Base-by-base conservation (phyloP, 2,888 invertebrate genomes). In the Pterostichus madidus region DNA sequence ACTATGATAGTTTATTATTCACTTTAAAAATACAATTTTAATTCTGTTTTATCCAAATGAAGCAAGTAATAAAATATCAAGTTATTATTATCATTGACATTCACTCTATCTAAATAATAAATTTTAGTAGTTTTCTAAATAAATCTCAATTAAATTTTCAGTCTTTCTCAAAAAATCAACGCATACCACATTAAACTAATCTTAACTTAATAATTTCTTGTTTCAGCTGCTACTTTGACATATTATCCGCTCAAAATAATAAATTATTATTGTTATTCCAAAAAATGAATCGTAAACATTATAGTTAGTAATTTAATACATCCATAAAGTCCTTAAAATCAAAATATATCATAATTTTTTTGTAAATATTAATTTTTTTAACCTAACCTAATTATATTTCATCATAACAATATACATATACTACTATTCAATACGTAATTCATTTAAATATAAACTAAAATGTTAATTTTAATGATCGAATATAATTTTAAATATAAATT, bases 281-380 rank as follows among this genome's bases (percentile, higher is more conserved):
- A 56, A 56, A 56, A 56, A 56, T 56, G 8, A 56, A 56, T 49
- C 7, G 10, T 56, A 56, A 56, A 13, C 6, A 24, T 52, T 11
- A 52, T 52, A 64, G 64, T 64, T 64, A 64, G 64, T 64, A 64
- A 64, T 64, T 64, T 64, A n/a, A 64, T 64, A 64, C 35, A 35
- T 52, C 52, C 52, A 52, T 52, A 52, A 52, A 52, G n/a, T 56
- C 56, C 56, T 56, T 56, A 56, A 56, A 56, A 56, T 56, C 5
- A 56, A 56, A 17, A 56, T 56, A 15, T 17, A 56, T 13, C 13
- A 56, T 56, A 2, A 49, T 49, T 49, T 49, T 49, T 49, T 49
- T 49, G 49, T 49, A 49, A 49, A 49, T 49, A 49, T 13, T 49
- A 39, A 39, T 39, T 39, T 11, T 46, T 49, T 8, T n/a, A 49